Evolutionary conservation across 2,113 vertebrate genomes (phyloP).

Genomic region (Atractosteus spatula): DNA sequence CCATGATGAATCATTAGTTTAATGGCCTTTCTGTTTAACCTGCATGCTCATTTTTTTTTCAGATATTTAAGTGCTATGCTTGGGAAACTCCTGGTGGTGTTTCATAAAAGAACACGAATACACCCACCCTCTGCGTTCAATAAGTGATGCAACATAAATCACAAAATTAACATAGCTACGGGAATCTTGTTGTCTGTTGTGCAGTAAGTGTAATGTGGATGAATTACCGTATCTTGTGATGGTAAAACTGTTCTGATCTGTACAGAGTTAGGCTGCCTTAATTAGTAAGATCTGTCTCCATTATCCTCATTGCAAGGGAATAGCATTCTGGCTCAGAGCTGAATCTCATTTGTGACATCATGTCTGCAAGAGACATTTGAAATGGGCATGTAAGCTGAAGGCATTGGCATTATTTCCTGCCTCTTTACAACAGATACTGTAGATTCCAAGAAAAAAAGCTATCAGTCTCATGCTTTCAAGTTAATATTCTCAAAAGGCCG

Average conservation of each 20-base stretch:
- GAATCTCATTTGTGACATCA: constrained; percentile 37
- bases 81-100: too few species aligned
- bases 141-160: too few species aligned
- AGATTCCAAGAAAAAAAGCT: not conserved
- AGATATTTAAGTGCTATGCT: too few species aligned
- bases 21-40: too few species aligned
- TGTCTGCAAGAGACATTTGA: constrained; percentile 39
- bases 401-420: constrained; percentile 10
- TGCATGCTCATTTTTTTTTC: too few species aligned
- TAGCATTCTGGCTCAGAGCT: not conserved
- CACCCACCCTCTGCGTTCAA: too few species aligned
- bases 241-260: not conserved
- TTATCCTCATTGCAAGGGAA: not conserved
- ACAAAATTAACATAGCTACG: too few species aligned
- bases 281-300: not conserved
- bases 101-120: too few species aligned
- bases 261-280: not conserved
- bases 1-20: too few species aligned
- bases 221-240: not conserved
- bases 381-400: constrained; percentile 21
- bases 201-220: not conserved
- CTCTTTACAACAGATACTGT: not conserved
- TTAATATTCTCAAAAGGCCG: not conserved
- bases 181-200: too few species aligned
- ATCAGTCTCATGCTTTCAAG: not conserved